Evolutionary conservation across 2,113 vertebrate genomes (phyloP).

Genomic region (Microcebus griseorufus): DNA sequence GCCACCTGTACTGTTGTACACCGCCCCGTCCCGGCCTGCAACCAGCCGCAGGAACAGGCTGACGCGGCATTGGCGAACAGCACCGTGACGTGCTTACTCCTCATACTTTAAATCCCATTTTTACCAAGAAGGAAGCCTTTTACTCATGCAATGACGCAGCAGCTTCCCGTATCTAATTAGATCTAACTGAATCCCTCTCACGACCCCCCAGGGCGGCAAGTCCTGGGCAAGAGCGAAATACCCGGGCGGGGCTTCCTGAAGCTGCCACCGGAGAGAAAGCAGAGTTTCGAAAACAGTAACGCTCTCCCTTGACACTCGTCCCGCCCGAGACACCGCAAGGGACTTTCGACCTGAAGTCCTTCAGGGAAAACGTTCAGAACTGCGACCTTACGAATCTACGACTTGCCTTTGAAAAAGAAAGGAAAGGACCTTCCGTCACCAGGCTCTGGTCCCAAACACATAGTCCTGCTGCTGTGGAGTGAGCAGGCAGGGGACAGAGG

Average conservation of each 20-base stretch:
- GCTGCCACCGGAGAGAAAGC: slow-evolving; percentile 11
- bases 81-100: not conserved
- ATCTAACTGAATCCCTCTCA: slow-evolving; percentile 35
- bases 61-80: not conserved
- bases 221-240: slow-evolving; percentile 27
- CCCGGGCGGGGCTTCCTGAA: slow-evolving; percentile 41
- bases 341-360: slow-evolving; percentile 63
- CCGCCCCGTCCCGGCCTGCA: not conserved
- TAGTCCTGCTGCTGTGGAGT: slow-evolving; percentile 36
- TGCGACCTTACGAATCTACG: slow-evolving; percentile 68
- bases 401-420: slow-evolving; percentile 74
- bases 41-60: not conserved
- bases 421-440: slow-evolving; percentile 70
- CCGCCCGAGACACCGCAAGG: slow-evolving; percentile 34
- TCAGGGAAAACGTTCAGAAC: slow-evolving; percentile 44
- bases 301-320: slow-evolving; percentile 50
- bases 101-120: slow-evolving; percentile 21
- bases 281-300: slow-evolving; percentile 67
- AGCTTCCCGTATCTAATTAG: slow-evolving; percentile 44
- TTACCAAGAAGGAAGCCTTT: slow-evolving; percentile 11
- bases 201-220: not conserved
- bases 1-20: not conserved
- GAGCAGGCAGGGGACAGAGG: slow-evolving; percentile 39
- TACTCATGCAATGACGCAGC: slow-evolving; percentile 20
- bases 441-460: not conserved